Evolutionary conservation across 1,140 invertebrate genomes (phyloP).

Genomic region (Drosophila prosaltans): DNA sequence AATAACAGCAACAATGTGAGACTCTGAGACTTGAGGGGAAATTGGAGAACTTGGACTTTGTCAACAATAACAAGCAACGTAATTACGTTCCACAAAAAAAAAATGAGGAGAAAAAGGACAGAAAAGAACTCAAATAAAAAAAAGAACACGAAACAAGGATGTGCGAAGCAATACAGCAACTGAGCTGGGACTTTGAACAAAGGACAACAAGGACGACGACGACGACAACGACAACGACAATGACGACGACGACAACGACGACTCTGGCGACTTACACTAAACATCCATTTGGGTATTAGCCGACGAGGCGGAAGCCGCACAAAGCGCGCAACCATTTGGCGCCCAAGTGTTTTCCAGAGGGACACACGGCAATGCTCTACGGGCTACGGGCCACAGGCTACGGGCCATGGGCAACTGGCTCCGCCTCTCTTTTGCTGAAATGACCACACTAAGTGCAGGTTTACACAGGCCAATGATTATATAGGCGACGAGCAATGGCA

Average conservation of each 20-base stretch:
- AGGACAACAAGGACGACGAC: constrained; percentile 27
- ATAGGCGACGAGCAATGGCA: constrained; percentile 38
- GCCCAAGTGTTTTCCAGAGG: constrained; percentile 60
- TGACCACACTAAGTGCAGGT: constrained; percentile 79
- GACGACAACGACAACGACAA: constrained; percentile 19
- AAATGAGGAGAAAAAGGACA: constrained; percentile 14
- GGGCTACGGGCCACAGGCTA: not conserved
- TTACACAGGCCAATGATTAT: constrained; percentile 81
- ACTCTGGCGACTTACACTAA: constrained; percentile 69
- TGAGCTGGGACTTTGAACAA: constrained; percentile 43
- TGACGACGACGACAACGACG: constrained; percentile 16
- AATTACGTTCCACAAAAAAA: constrained; percentile 58
- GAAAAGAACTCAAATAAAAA: constrained; percentile 42
- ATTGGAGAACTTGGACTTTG: constrained; percentile 42
- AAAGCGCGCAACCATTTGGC: constrained; percentile 75
- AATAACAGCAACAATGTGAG: constrained; percentile 67
- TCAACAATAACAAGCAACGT: constrained; percentile 78
- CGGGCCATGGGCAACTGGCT: constrained; percentile 5
- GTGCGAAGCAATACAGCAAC: constrained; percentile 29
- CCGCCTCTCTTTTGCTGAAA: constrained; percentile 29
- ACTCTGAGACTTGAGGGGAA: constrained; percentile 31
- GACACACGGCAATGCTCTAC: constrained; percentile 5
- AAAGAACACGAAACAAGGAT: constrained; percentile 61
- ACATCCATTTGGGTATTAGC: constrained; percentile 80
- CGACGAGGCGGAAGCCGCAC: constrained; percentile 70